Conservation (phyloP, 2,113 vertebrate genomes). For the Grus americana region DNA sequence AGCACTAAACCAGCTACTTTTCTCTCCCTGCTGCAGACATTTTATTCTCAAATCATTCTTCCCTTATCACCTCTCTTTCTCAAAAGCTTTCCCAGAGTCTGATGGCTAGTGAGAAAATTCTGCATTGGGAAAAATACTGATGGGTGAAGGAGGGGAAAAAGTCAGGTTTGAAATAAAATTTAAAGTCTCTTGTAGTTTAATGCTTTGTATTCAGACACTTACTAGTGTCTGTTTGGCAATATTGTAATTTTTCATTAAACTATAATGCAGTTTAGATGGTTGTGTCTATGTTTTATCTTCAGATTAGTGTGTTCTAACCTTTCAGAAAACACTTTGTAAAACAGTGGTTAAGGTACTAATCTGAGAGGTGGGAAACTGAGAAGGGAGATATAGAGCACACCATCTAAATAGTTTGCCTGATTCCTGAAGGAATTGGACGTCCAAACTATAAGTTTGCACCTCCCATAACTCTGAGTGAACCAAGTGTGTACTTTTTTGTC, state of each 20-base stretch:
- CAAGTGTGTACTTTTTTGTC: neutral
- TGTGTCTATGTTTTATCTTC: neutral
- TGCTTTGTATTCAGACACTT: neutral
- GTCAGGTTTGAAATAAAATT: neutral
- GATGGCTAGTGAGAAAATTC: neutral
- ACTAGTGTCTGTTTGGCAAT: neutral
- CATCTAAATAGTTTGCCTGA: neutral
- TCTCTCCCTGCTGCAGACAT: neutral
- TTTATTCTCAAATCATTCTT: conserved; percentile 53
- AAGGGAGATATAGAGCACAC: neutral
- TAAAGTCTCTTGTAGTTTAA: neutral
- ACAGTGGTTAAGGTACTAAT: neutral
- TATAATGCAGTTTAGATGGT: neutral
- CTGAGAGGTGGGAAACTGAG: neutral
- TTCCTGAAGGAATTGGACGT: neutral
- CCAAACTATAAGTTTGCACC: neutral
- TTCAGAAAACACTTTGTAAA: neutral
- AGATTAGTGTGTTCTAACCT: neutral
- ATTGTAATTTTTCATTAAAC: neutral
- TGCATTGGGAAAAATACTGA: neutral
- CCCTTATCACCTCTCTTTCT: conserved; percentile 16
- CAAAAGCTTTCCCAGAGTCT: neutral
- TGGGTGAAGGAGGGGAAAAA: neutral
- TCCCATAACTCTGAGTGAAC: neutral
- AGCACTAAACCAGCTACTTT: conserved; percentile 10